Conservation (phyloP, 2,113 vertebrate species). For the Butastur rufipennis region DNA sequence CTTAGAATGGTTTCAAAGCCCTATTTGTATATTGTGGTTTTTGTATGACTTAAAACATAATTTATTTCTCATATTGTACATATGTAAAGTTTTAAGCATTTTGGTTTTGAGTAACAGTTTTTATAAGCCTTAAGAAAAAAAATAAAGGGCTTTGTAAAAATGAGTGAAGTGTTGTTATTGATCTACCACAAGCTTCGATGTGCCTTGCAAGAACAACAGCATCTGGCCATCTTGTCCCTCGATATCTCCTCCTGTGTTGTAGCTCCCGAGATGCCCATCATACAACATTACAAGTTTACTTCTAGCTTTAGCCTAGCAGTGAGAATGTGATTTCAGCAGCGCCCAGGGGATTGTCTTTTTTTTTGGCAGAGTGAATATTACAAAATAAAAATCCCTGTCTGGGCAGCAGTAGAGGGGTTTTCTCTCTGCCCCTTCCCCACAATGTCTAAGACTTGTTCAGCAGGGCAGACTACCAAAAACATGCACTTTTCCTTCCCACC, state of each 20-base stretch:
- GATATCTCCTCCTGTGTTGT: too few species aligned
- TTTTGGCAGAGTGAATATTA: background rate
- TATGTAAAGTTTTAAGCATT: slow-evolving; percentile 59
- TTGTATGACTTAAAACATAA: slow-evolving; percentile 64
- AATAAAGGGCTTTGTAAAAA: slow-evolving; percentile 51
- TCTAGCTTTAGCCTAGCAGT: background rate
- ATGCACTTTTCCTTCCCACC: background rate
- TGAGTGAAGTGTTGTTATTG: background rate
- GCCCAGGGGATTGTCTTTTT: too few species aligned
- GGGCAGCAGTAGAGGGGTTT: background rate
- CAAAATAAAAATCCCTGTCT: background rate
- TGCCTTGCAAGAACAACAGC: background rate
- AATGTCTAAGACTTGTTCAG: background rate
- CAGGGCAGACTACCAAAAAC: background rate
- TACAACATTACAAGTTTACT: background rate
- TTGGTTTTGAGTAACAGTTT: slow-evolving; percentile 18
- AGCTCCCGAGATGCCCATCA: accelerated
- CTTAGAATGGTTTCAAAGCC: slow-evolving; percentile 42
- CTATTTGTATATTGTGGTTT: slow-evolving; percentile 74
- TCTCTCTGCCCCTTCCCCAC: background rate
- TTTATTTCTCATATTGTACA: slow-evolving; percentile 78
- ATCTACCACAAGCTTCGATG: background rate
- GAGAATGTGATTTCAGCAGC: background rate
- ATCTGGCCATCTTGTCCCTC: accelerated
- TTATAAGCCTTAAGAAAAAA: slow-evolving; percentile 43